Conservation (phyloP, 2,888 invertebrate genomes). For the Synanthedon andrenaeformis region DNA sequence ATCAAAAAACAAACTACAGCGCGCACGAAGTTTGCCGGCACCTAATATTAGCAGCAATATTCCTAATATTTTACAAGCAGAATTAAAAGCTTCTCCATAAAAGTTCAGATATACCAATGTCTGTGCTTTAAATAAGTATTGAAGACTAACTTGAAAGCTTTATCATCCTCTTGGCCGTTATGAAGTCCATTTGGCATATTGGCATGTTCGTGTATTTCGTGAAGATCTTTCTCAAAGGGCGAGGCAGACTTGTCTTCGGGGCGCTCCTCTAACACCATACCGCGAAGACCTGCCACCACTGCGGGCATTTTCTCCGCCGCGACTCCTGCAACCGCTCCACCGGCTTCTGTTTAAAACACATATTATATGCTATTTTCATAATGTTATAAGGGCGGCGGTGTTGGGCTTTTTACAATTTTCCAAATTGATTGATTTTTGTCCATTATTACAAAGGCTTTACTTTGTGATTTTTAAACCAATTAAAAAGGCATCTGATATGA, state of each 20-base stretch:
- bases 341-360: conserved; percentile 26
- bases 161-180: conserved; percentile 83
- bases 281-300: conserved; percentile 55
- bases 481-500: too few species aligned
- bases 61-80: too few species aligned
- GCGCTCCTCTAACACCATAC: conserved; percentile 59
- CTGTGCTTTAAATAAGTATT: too few species aligned
- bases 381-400: background rate
- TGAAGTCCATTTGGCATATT: conserved; percentile 68
- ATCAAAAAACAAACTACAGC: too few species aligned
- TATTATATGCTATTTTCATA: too few species aligned
- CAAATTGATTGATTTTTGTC: too few species aligned
- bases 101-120: too few species aligned
- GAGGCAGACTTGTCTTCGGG: conserved; percentile 56
- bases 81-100: too few species aligned
- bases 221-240: conserved; percentile 61
- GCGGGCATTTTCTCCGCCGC: conserved; percentile 52
- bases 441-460: too few species aligned
- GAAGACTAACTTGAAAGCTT: conserved; percentile 85
- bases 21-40: too few species aligned
- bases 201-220: conserved; percentile 59
- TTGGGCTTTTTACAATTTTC: background rate
- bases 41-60: too few species aligned
- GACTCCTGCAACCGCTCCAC: conserved; percentile 37
- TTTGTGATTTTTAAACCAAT: too few species aligned